Percentiles rank a stretch among this genome's conserved stretches.
Conservation (phyloP, 2,888 invertebrate species). For the Sepioteuthis lessoniana region DNA sequence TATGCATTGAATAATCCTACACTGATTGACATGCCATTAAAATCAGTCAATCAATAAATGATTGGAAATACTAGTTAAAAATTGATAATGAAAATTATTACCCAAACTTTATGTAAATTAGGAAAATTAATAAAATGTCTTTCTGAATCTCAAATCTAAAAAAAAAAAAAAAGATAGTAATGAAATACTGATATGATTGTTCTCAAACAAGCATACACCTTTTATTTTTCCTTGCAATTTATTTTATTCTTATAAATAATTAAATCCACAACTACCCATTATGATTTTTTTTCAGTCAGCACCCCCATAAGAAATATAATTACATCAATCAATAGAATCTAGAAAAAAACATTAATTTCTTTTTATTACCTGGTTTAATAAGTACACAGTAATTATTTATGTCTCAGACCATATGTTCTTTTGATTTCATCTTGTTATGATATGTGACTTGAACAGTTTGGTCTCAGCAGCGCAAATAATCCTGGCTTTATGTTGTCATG, state of each 20-base stretch:
- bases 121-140: too few relatives aligned
- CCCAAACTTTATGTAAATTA: too few relatives aligned
- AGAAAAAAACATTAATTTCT: not conserved
- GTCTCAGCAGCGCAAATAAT: not conserved
- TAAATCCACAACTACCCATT: not conserved
- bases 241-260: not conserved
- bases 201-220: not conserved
- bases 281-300: not conserved
- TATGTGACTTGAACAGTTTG: not conserved
- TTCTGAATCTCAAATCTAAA: too few relatives aligned
- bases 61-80: too few relatives aligned
- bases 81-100: too few relatives aligned
- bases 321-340: too few relatives aligned
- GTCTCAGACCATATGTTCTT: not conserved
- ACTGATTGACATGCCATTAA: too few relatives aligned
- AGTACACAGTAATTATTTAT: not conserved
- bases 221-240: not conserved
- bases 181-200: not conserved
- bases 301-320: not conserved
- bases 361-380: not conserved
- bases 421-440: not conserved
- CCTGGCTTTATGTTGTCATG: not conserved
- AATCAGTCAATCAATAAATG: too few relatives aligned
- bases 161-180: not conserved
- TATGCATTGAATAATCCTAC: too few relatives aligned